These are phyloP conservation scores for Tokudaia muenninki DNA, from an alignment of 2,797 vertebrate species.

Conservation along the genomic window DNA sequence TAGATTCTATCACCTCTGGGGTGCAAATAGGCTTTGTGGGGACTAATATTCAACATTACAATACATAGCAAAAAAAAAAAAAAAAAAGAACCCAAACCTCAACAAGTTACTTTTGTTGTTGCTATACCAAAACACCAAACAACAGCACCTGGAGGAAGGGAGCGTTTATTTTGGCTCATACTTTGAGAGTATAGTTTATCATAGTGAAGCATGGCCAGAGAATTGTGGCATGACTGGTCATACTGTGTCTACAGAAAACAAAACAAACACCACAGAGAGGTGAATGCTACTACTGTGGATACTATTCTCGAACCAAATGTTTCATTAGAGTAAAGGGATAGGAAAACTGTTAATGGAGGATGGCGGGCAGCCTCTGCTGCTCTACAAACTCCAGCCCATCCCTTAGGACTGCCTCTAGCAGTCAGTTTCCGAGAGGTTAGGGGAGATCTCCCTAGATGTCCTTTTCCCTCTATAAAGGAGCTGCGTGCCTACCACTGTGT, in stretches of 20 bases:
- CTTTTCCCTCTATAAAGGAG: background rate
- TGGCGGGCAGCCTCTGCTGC: background rate
- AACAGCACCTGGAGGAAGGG: background rate
- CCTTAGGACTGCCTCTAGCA: background rate
- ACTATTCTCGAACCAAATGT: background rate
- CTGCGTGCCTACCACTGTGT: background rate
- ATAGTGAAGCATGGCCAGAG: background rate
- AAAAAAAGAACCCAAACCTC: background rate
- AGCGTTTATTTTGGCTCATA: background rate
- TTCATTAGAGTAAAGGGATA: background rate
- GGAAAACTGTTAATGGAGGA: background rate
- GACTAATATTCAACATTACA: background rate
- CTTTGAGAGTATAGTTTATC: background rate
- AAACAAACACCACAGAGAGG: background rate
- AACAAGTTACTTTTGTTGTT: background rate
- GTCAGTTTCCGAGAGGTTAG: background rate
- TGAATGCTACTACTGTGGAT: background rate
- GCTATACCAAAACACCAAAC: background rate
- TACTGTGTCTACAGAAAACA: background rate
- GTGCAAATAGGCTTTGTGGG: background rate
- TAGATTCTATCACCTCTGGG: background rate
- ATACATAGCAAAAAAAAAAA: background rate
- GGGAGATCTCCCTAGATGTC: background rate
- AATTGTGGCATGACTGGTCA: background rate
- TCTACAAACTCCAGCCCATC: background rate